Evolutionary conservation across 2,113 vertebrate genomes (phyloP).

Genomic region (Hirundichthys speculiger): DNA sequence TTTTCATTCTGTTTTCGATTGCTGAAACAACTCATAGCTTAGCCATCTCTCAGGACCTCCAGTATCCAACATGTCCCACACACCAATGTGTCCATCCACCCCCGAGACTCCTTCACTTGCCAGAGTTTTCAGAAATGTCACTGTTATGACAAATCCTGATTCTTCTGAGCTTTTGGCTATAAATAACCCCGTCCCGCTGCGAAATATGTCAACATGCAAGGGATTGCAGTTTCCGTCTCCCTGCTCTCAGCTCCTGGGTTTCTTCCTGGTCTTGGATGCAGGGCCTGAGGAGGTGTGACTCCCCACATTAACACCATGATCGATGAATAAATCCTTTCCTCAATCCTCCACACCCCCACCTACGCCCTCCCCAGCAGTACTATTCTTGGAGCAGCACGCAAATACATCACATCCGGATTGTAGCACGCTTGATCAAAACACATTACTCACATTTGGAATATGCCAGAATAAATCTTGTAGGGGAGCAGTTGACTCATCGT

Average conservation of each 20-base stretch:
- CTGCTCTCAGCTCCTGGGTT: constrained; percentile 11
- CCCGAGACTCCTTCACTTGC: constrained; percentile 20
- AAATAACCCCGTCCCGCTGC: constrained; percentile 41
- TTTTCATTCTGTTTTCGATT: neutral
- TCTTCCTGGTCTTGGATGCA: constrained; percentile 27
- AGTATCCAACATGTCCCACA: constrained; percentile 19
- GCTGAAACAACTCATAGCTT: neutral
- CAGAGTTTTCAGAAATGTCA: constrained; percentile 52
- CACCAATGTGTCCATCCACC: constrained; percentile 32
- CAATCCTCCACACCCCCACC: constrained; percentile 10
- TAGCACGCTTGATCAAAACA: constrained; percentile 54
- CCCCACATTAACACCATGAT: constrained; percentile 53
- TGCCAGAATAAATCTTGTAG: constrained; percentile 25
- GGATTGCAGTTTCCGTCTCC: constrained; percentile 10
- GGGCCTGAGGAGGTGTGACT: constrained; percentile 51
- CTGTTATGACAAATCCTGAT: constrained; percentile 50
- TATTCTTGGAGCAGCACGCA: constrained; percentile 48
- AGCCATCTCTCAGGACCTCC: constrained; percentile 6
- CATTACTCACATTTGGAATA: constrained; percentile 49
- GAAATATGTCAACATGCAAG: constrained; percentile 16
- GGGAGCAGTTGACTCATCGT: constrained; percentile 53
- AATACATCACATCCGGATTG: constrained; percentile 8
- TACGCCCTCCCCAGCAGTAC: constrained; percentile 19
- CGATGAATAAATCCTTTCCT: constrained; percentile 53
- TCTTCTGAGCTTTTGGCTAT: constrained; percentile 19